Evolutionary conservation across 1,140 invertebrate species (phyloP), one percentile per base, ranked within the genome.

Genomic region (Chironomus striatipennis): DNA sequence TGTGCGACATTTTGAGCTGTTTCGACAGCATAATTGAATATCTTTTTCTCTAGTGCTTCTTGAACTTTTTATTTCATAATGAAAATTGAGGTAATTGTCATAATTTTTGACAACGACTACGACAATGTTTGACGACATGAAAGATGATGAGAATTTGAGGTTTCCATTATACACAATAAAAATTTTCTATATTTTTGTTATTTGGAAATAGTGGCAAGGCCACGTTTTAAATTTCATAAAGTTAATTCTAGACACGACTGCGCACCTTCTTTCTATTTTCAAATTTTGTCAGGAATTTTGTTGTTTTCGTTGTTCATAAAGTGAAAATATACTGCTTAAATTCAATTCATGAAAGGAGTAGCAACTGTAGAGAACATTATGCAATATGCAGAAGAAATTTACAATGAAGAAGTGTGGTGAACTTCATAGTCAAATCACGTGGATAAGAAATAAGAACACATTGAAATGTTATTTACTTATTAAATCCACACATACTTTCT

Each of bases 81-180:
- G 47, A 57, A 57, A 57, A 12, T 57, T 57, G 47, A 57, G 47
- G 47, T 15, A 57, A 57, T 57, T 57, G 47, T 57, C 47, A 57
- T 57, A 57, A 57, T 57, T 57, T 57, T 57, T 57, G 47, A 57
- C 47, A 57, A n/a, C 47, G 15, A 47, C 9, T 8, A 15, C 43
- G n/a, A 47, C 43, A 47, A 47, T 12, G 3, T n/a, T n/a, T 57
- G 12, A n/a, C n/a, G 47, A 57, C 24, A 57, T 57, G 5, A 57
- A 57, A 0, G 12, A n/a, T 57, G 47, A 47, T 10, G 47, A 57
- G 12, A 12, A 57, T 57, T 57, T n/a, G 47, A 34, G 24, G 24
- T 34, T 34, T 5, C 24, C 24, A 34, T 34, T 34, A 34, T 1
- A 34, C 5, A 57, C 47, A 57, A 57, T 57, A 10, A 57, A 5